phyloP scores from a whole-genome alignment of 1,140 invertebrate genomes.

The Sarcophaga bullata region DNA sequence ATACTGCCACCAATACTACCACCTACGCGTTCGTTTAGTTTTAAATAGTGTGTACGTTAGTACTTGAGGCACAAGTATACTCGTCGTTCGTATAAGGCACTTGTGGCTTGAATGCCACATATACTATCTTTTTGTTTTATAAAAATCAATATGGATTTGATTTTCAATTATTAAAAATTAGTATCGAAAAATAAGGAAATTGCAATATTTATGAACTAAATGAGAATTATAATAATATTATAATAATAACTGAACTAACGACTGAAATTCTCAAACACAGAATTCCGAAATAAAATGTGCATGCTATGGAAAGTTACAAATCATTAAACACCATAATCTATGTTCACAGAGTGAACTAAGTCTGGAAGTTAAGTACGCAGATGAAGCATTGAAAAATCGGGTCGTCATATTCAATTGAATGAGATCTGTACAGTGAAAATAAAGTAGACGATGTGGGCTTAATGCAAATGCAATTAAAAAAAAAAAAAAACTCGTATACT shows the following conservation, averaged over 20 bases:
- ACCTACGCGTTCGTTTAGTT: constrained; percentile 17
- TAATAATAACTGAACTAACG: neutral
- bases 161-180: constrained; percentile 7
- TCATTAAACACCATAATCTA: too few relatives aligned
- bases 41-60: constrained; percentile 9
- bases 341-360: too few relatives aligned
- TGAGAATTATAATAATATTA: too few relatives aligned
- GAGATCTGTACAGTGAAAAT: too few relatives aligned
- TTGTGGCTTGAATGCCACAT: neutral
- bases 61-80: neutral
- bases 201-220: neutral
- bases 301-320: neutral
- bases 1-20: neutral
- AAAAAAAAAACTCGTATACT: too few relatives aligned
- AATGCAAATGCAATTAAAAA: too few relatives aligned
- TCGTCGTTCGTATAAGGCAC: neutral
- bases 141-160: constrained; percentile 8
- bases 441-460: too few relatives aligned
- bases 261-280: neutral
- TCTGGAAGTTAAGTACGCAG: too few relatives aligned
- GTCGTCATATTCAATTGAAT: too few relatives aligned
- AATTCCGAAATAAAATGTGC: neutral
- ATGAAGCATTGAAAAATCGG: too few relatives aligned
- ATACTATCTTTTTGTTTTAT: neutral
- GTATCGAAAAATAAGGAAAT: neutral